A percentile compares a stretch with the other conserved stretches of the same genome.
Conservation (phyloP, 2,113 vertebrate genomes). For the Naja naja region DNA sequence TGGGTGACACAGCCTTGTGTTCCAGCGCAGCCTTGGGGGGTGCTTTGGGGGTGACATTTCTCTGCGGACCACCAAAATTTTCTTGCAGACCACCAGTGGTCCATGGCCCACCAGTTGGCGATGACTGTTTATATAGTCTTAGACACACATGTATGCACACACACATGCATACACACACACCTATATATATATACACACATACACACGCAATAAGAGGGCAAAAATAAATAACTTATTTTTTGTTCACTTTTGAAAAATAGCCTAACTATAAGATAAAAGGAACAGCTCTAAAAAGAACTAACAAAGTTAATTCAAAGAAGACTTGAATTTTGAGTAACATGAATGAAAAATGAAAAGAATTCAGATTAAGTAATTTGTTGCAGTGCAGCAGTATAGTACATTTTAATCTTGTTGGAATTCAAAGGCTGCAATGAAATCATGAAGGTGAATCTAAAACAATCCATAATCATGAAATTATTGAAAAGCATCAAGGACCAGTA, state of each 20-base stretch:
- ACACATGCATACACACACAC: slow-evolving; percentile 16
- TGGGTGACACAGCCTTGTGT: too few relatives aligned
- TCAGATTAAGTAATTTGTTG: slow-evolving; percentile 60
- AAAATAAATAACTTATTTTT: slow-evolving; percentile 43
- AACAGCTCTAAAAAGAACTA: slow-evolving; percentile 53
- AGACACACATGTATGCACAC: not conserved
- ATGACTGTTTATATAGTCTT: slow-evolving; percentile 53
- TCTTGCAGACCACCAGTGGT: too few relatives aligned
- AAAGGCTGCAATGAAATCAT: slow-evolving; percentile 39
- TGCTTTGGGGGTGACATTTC: too few relatives aligned
- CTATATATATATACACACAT: too few relatives aligned
- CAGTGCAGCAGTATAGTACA: slow-evolving; percentile 51
- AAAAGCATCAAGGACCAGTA: slow-evolving; percentile 9
- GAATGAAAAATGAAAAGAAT: slow-evolving; percentile 67
- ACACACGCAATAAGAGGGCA: slow-evolving; percentile 41
- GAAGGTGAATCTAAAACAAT: slow-evolving; percentile 9
- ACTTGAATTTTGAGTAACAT: slow-evolving; percentile 62
- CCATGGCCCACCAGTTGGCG: too few relatives aligned
- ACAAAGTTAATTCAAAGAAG: slow-evolving; percentile 57
- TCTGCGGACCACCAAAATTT: too few relatives aligned
- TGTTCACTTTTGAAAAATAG: slow-evolving; percentile 57
- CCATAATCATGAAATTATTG: slow-evolving; percentile 4
- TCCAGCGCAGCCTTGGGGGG: too few relatives aligned
- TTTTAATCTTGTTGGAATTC: slow-evolving; percentile 71
- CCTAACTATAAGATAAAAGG: slow-evolving; percentile 55